Conservation (phyloP, 2,888 invertebrate species). For the Cosmia pyralina region DNA sequence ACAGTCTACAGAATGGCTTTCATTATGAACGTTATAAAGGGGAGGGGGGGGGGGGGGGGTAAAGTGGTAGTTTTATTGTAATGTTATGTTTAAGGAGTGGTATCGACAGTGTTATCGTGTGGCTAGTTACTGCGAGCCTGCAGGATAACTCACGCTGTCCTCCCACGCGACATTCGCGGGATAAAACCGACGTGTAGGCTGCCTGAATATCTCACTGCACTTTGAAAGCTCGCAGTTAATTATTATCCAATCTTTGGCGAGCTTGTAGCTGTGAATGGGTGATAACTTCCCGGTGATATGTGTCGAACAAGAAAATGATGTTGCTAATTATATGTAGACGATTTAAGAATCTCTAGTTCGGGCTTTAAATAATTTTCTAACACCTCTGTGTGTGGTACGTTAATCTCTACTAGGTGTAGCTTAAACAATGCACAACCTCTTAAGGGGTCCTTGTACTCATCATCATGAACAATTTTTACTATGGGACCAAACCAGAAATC, state of each 20-base stretch:
- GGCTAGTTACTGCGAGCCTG: slow-evolving; percentile 70
- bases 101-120: slow-evolving; percentile 72
- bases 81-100: slow-evolving; percentile 64
- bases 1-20: slow-evolving; percentile 72
- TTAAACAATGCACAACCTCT: no score
- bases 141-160: slow-evolving; percentile 79
- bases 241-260: slow-evolving; percentile 56
- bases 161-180: slow-evolving; percentile 73
- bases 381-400: background rate
- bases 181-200: slow-evolving; percentile 69
- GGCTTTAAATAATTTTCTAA: slow-evolving; percentile 18
- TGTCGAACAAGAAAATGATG: slow-evolving; percentile 44
- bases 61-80: slow-evolving; percentile 70
- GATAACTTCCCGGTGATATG: slow-evolving; percentile 50
- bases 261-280: slow-evolving; percentile 45
- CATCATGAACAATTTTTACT: no score
- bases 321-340: slow-evolving; percentile 46
- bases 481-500: no score
- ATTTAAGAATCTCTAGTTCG: slow-evolving; percentile 34
- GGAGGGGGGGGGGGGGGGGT: slow-evolving; percentile 62
- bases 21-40: slow-evolving; percentile 68
- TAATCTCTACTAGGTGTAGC: background rate
- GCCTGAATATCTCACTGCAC: slow-evolving; percentile 66
- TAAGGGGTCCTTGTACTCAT: no score
- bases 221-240: slow-evolving; percentile 64